Percentiles rank a stretch among this genome's conserved stretches.
These are phyloP conservation scores for Pseudochirops corinnae DNA, from an alignment of 2,797 vertebrate genomes.

Conservation along the genomic window DNA sequence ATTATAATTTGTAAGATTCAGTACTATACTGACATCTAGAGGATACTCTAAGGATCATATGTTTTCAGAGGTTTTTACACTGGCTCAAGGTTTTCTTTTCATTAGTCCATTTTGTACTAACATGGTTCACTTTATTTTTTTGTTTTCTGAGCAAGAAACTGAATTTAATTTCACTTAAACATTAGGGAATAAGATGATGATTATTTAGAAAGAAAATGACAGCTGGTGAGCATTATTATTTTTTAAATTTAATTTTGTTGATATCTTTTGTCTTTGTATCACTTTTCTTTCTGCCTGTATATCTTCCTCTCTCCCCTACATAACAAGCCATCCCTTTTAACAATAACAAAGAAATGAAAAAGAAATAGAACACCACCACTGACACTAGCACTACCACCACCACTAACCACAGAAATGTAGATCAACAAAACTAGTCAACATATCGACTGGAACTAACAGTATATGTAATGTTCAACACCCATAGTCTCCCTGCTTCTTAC, in stretches of 20 bases:
- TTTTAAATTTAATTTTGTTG: neutral
- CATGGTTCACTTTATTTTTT: neutral
- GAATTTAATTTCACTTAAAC: conserved; percentile 16
- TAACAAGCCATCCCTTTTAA: neutral
- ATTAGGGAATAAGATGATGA: neutral
- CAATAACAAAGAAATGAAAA: neutral
- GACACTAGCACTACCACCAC: neutral
- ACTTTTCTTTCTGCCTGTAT: neutral
- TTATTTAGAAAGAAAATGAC: neutral
- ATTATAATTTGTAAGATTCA: conserved; percentile 35
- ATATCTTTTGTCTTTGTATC: neutral
- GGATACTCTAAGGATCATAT: conserved; percentile 41
- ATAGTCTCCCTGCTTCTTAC: neutral
- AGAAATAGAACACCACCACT: neutral
- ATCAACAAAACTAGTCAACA: neutral
- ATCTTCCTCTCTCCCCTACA: neutral
- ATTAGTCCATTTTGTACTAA: neutral
- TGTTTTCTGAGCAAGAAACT: conserved; percentile 7
- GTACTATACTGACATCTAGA: conserved; percentile 71
- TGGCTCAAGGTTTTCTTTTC: neutral
- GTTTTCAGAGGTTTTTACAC: neutral
- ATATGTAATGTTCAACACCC: neutral
- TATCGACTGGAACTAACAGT: neutral
- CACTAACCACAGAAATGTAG: neutral
- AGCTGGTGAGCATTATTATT: neutral